Percentiles rank a stretch among this genome's conserved stretches.
These are phyloP conservation scores for Nyctibius bracteatus DNA, from an alignment of 2,113 vertebrate genomes.

Conservation along the genomic window DNA sequence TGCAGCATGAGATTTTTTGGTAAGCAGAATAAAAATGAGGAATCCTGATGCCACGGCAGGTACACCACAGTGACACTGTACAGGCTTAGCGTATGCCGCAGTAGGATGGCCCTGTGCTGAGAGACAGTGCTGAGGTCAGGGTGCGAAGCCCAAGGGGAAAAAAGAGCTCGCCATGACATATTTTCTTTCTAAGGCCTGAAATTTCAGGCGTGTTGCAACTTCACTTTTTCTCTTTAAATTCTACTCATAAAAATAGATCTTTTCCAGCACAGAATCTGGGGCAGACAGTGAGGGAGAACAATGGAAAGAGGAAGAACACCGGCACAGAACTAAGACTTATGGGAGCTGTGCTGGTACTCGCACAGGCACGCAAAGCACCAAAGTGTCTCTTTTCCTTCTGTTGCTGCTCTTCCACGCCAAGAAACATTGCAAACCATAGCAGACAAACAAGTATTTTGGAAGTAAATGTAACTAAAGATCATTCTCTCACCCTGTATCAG, in stretches of 20 bases:
- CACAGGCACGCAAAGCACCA: accelerated
- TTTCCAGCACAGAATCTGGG: neutral
- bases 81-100: accelerated
- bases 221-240: neutral
- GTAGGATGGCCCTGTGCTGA: neutral
- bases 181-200: neutral
- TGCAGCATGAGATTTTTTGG: neutral
- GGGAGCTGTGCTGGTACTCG: neutral
- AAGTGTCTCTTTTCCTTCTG: neutral
- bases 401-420: neutral
- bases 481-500: neutral
- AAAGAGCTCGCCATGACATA: neutral
- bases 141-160: neutral
- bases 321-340: neutral
- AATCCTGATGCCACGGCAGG: neutral
- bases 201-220: neutral
- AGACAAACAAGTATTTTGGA: neutral
- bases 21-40: neutral
- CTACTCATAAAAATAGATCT: neutral
- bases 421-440: neutral
- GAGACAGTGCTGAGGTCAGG: neutral
- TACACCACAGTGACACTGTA: neutral
- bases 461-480: neutral
- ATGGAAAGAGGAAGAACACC: neutral
- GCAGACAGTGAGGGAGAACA: neutral